Evolutionary conservation across 1,140 invertebrate species (phyloP), one percentile per base, ranked within the genome.

Genomic region (Theocolax elegans): DNA sequence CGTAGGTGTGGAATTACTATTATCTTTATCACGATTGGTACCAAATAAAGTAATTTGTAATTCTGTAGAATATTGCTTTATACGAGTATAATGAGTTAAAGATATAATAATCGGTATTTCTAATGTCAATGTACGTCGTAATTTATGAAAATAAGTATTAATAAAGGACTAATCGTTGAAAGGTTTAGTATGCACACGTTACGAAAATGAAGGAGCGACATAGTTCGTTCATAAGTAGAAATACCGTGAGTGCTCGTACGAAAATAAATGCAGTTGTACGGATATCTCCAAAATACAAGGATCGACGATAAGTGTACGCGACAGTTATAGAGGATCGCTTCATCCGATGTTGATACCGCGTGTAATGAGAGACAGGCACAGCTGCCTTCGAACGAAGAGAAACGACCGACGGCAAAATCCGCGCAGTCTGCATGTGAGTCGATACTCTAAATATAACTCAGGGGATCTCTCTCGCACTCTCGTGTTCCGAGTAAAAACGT

Each of bases 241-340:
- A n/a, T n/a, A 44, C n/a, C 6, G 42, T n/a, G 10, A 9, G 15
- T n/a, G 13, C 25, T 35, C 40, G 13, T 13, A 21, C 59, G 10
- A 27, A 63, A 49, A 63, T 63, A 63, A 63, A 63, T 49, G 62
- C 62, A 25, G 23, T 12, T 31, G 17, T 46, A 51, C 62, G 21
- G 62, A 53, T 31, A 63, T 35, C 60, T 62, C 12, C 17, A 38
- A 58, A 58, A 40, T 40, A 17, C 31, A 13, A 19, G 54, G n/a
- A 35, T 35, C 2, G 29, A 40, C 48, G 62, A 65, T 65, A 65
- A 51, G 62, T 53, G 62, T 7, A 27, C 3, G n/a, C 35, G 62
- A 65, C 48, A 51, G 46, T 65, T 63, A 63, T 63, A 63, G 60
- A 63, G 60, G 42, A 63, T 63, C 60, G 60, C 40, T 63, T 63